Base-by-base conservation (phyloP, 2,113 vertebrate species). In the Myrmophylax atrothorax region DNA sequence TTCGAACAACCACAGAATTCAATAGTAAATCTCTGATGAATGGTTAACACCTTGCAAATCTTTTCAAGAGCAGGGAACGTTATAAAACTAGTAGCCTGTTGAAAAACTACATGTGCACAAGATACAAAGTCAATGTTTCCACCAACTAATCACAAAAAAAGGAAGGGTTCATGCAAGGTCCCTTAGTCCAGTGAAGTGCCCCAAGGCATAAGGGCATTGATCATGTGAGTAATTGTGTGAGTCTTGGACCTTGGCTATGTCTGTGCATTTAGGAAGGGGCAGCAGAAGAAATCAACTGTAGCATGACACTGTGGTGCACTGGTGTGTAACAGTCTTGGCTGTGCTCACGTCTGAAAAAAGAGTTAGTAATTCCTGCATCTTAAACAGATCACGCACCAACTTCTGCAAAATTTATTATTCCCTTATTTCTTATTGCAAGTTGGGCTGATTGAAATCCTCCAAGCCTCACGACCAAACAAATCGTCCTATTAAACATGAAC, bases 31-130 rank as follows among this genome's bases (percentile, higher is more conserved):
- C 74, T 94, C 93, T 22, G 15, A 69, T 59, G 84, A 94, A 94
- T 29, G 91, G 59, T 85, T 94, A 95, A 88, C 87, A 83, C 90
- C 59, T 91, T 83, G 64, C 84, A 95, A 95, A 96, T 87, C 49
- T 87, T 85, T 76, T 74, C 85, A 90, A 83, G 89, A 85, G 56
- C 67, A n/a, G 50, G 29, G 75, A 85, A 55, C 0, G 23, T 38
- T n/a, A 93, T 42, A 14, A 64, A 87, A 47, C 67, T 9, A 49
- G 87, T 4, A 73, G 78, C 79, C 59, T 50, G 60, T n/a, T 74
- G 67, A 59, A 91, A 59, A 94, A 74, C 25, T 74, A 66, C 0
- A 2, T 3, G 42, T 0, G 0, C 15, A 17, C 14, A 31, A 73
- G 70, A 37, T 50, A 80, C 13, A 26, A 83, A 87, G 87, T 80